Base-by-base conservation (phyloP, 2,888 invertebrate species). In the Stegana nigrithorax region DNA sequence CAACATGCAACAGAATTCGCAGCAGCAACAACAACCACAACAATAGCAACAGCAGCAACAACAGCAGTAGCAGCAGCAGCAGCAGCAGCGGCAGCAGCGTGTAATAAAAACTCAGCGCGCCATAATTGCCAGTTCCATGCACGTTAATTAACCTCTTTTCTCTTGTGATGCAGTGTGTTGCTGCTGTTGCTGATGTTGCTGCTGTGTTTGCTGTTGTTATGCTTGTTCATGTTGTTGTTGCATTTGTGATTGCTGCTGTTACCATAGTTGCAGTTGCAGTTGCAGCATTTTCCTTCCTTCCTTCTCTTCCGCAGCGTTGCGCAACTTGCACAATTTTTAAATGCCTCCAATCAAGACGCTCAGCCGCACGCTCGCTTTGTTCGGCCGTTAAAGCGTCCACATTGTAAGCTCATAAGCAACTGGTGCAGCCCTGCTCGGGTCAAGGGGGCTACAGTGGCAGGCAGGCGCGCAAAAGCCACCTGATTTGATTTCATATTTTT, bases 91-190 rank as follows among this genome's bases (percentile, higher is more conserved):
- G 23, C 61, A 65, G 29, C 32, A 55, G 21, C 36, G 12, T 55
- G 53, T 55, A 55, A 55, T 55, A 55, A 55, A 45, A 26, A 50
- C 36, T 29, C 50, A 29, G 50, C 59, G 32, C 59, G 57, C 58
- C 61, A 66, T 67, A 67, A 65, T 69, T 67, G 66, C 66, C 59
- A 63, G 66, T 66, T 66, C 60, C 67, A 69, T 66, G 66, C 66
- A 81, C 81, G 82, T 82, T 81, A 80, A 82, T 80, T 79, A 81
- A 81, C 82, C 21, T 51, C 57, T 26, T 56, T 42, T 59, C 53
- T 65, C 62, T 59, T n/a, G n/a, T n/a, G n/a, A n/a, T n/a, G n/a
- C n/a, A n/a, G n/a, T n/a, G n/a, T n/a, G 65, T 64, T 63, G 67
- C 62, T 45, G 60, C 53, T 58, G 60, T 19, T 60, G 64, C 36